Conservation (phyloP, 2,797 vertebrate species). For the Carduelis carduelis region DNA sequence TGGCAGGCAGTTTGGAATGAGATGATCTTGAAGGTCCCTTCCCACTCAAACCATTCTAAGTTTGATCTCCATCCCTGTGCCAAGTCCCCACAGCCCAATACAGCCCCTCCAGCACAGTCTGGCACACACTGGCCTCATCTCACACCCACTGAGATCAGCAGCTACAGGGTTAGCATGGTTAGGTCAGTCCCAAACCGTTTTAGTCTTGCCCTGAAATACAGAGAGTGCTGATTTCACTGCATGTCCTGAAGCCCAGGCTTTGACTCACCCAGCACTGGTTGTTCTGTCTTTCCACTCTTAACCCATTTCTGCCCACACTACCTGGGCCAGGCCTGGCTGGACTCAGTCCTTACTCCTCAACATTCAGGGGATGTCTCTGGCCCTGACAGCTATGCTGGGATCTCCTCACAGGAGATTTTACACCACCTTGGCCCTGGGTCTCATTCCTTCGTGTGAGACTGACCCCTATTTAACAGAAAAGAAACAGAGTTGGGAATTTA, state of each 20-base stretch:
- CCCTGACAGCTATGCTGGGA: fast-evolving
- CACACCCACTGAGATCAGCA: background rate
- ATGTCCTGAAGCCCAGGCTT: background rate
- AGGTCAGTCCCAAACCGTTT: background rate
- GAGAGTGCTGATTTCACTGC: background rate
- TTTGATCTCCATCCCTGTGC: background rate
- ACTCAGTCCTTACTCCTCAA: background rate
- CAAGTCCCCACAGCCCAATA: fast-evolving
- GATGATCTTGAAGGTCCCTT: background rate
- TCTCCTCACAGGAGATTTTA: background rate
- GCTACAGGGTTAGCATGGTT: background rate
- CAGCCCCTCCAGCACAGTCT: background rate
- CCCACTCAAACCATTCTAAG: background rate
- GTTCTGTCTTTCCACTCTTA: background rate
- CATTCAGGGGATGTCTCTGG: background rate
- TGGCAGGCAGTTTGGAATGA: background rate
- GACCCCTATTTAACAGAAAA: background rate
- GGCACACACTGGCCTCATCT: background rate
- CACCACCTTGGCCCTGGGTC: background rate
- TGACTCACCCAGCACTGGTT: background rate
- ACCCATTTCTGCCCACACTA: background rate
- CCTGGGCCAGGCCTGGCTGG: background rate
- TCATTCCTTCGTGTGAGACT: background rate
- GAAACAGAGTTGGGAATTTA: background rate
- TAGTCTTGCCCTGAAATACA: background rate